A percentile compares a stretch with the other conserved stretches of the same genome.
These are phyloP conservation scores for Tragelaphus imberbis DNA, from an alignment of 2,113 vertebrate species.

Conservation along the genomic window DNA sequence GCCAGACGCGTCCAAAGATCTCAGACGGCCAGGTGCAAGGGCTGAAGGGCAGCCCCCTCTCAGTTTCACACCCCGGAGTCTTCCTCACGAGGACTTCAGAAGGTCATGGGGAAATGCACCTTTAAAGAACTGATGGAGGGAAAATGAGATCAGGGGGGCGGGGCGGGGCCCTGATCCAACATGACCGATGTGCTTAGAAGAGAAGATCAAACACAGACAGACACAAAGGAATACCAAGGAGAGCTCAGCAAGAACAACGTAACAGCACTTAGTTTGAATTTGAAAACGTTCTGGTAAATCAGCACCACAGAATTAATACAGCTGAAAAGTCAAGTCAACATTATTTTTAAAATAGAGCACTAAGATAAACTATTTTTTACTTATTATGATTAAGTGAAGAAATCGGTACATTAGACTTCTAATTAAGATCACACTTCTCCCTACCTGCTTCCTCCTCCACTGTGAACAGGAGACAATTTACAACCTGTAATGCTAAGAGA, in stretches of 20 bases:
- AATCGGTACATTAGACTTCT: background rate
- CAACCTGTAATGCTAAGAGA: background rate
- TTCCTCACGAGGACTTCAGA: background rate
- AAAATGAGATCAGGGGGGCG: background rate
- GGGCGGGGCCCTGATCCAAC: background rate
- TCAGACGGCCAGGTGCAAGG: rapidly evolving
- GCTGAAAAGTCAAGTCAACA: background rate
- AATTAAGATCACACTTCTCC: background rate
- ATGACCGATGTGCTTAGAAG: background rate
- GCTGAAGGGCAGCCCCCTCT: too few relatives aligned
- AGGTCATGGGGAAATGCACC: background rate
- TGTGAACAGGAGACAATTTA: background rate
- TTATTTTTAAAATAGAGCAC: background rate
- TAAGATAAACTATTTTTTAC: background rate
- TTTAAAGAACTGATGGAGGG: background rate
- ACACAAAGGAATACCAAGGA: background rate
- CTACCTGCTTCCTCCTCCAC: background rate
- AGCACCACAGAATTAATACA: background rate
- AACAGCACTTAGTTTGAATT: background rate
- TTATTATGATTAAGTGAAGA: background rate
- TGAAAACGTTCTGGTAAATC: background rate
- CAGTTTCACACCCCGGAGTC: background rate
- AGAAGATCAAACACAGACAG: background rate
- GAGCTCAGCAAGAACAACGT: background rate
- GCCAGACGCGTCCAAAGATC: background rate